Evolutionary conservation across 2,113 vertebrate species (phyloP).

Genomic region (Leptobrachium leishanense): DNA sequence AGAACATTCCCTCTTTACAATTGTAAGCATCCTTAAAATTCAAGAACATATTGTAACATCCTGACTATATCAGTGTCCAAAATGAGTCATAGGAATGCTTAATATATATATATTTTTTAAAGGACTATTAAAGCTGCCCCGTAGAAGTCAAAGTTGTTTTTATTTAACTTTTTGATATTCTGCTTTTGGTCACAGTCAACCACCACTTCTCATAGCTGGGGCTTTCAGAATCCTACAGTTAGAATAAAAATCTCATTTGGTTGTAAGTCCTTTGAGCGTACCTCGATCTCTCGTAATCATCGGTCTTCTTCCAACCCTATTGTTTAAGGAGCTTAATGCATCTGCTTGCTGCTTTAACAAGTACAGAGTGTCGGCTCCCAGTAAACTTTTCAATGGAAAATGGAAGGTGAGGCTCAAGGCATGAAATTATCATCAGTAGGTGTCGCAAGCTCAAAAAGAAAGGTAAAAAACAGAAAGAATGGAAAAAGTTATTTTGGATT

Average conservation of each 20-base stretch:
- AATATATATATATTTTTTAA: too few relatives aligned
- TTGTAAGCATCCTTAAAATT: too few relatives aligned
- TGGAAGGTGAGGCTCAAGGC: not conserved
- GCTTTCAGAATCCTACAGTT: not conserved
- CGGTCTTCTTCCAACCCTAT: not conserved
- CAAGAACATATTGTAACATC: too few relatives aligned
- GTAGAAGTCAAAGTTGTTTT: too few relatives aligned
- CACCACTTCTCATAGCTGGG: not conserved
- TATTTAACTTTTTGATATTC: too few relatives aligned
- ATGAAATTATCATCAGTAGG: not conserved
- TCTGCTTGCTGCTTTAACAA: not conserved
- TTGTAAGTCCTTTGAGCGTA: not conserved
- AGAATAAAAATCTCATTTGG: not conserved
- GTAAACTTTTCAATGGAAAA: not conserved
- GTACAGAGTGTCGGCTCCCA: not conserved
- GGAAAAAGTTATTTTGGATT: slow-evolving; percentile 3
- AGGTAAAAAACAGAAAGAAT: not conserved
- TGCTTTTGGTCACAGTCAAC: not conserved
- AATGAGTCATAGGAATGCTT: too few relatives aligned
- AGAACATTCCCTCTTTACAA: too few relatives aligned
- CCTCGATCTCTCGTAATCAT: not conserved
- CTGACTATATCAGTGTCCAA: too few relatives aligned
- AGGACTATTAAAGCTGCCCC: too few relatives aligned
- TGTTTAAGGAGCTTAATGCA: slow-evolving; percentile 14
- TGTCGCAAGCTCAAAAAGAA: accelerated